Percentiles rank a stretch among this genome's conserved stretches.
phyloP scores from a whole-genome alignment of 2,113 vertebrate genomes.

The pig (Sus scrofa) region T2T-Sscrofa CM000824.6:195871001-195871500 shows the following conservation, averaged over 20 bases:
- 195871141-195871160: constrained; percentile 3
- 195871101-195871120: constrained; percentile 42
- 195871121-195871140: background rate
- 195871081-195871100: constrained; percentile 28
- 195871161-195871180: constrained; percentile 42
- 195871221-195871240: constrained; percentile 46
- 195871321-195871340: constrained; percentile 56
- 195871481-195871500: background rate
- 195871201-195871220: constrained; percentile 14
- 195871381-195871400: constrained; percentile 64
- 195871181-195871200: constrained; percentile 20
- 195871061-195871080: background rate
- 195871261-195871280: constrained; percentile 62
- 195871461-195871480: background rate
- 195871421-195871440: constrained; percentile 31
- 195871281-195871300: constrained; percentile 10
- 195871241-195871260: constrained; percentile 55
- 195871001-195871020: constrained; percentile 32
- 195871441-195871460: constrained; percentile 45
- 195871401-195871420: constrained; percentile 54
- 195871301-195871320: constrained; percentile 61
- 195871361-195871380: constrained; percentile 46
- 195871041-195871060: constrained; percentile 44
- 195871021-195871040: background rate
- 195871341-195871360: constrained; percentile 38